Evolutionary conservation across 2,113 vertebrate genomes (phyloP).

Genomic region (Numida meleagris): DNA sequence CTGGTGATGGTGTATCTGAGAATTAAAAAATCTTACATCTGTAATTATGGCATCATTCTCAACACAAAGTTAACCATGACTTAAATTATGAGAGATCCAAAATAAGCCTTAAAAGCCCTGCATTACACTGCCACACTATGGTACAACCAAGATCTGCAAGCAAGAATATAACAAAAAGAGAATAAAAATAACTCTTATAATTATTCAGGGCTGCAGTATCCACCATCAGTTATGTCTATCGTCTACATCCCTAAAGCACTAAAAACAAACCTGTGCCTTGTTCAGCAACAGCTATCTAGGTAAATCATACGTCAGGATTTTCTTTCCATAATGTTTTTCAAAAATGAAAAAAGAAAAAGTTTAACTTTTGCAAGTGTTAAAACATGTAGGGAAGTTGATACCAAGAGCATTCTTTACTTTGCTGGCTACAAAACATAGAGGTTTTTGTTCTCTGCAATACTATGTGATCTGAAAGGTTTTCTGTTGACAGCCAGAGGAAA

Average conservation of each 20-base stretch:
- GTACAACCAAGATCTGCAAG: conserved; percentile 62
- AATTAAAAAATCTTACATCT: background rate
- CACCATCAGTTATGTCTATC: background rate
- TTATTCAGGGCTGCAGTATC: background rate
- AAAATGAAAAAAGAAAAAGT: background rate
- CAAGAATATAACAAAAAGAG: background rate
- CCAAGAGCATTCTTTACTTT: background rate
- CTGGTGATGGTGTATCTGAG: background rate
- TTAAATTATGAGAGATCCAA: background rate
- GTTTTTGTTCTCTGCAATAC: conserved; percentile 27
- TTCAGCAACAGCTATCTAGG: background rate
- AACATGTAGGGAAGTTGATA: background rate
- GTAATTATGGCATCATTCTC: background rate
- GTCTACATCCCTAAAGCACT: background rate
- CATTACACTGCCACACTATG: conserved; percentile 72
- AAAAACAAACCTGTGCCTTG: background rate
- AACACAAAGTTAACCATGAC: background rate
- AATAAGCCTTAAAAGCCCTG: conserved; percentile 4
- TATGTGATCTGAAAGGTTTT: conserved; percentile 3
- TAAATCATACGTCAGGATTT: background rate
- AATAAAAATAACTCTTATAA: background rate
- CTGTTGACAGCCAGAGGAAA: background rate
- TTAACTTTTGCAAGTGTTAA: background rate
- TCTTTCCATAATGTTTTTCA: background rate
- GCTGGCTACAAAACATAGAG: background rate